Evolutionary conservation across 2,888 invertebrate species (phyloP).

Genomic region (Chalcosyrphus nemorum): DNA sequence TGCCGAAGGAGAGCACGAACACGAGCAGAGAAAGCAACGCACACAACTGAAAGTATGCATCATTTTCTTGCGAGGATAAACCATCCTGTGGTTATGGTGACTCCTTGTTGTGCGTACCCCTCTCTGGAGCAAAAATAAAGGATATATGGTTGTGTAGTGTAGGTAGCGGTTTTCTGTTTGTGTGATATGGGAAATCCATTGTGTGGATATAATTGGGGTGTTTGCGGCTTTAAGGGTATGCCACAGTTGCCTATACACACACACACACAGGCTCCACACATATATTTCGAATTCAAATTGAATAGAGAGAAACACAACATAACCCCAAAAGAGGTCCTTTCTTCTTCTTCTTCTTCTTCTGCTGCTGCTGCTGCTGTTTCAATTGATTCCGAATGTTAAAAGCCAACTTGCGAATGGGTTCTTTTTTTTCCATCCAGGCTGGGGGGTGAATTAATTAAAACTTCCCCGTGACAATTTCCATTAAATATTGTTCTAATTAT

Average conservation of each 20-base stretch:
- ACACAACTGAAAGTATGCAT: background rate
- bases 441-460: slow-evolving; percentile 61
- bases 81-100: background rate
- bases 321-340: slow-evolving; percentile 27
- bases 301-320: slow-evolving; percentile 22
- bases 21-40: no score
- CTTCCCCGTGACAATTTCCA: slow-evolving; percentile 58
- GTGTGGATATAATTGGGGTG: slow-evolving; percentile 45
- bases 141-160: background rate
- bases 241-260: slow-evolving; percentile 37
- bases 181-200: slow-evolving; percentile 52
- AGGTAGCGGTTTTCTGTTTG: slow-evolving; percentile 16
- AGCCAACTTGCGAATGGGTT: background rate
- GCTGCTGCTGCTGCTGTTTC: background rate
- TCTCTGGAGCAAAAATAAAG: background rate
- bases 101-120: no score
- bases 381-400: background rate
- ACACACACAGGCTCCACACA: no score
- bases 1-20: background rate
- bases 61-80: background rate
- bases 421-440: background rate
- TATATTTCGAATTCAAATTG: slow-evolving; percentile 41
- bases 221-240: slow-evolving; percentile 43
- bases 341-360: background rate
- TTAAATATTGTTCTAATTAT: slow-evolving; percentile 46